Evolutionary conservation across 2,113 vertebrate genomes (phyloP).

Genomic region (Lycaon pictus): DNA sequence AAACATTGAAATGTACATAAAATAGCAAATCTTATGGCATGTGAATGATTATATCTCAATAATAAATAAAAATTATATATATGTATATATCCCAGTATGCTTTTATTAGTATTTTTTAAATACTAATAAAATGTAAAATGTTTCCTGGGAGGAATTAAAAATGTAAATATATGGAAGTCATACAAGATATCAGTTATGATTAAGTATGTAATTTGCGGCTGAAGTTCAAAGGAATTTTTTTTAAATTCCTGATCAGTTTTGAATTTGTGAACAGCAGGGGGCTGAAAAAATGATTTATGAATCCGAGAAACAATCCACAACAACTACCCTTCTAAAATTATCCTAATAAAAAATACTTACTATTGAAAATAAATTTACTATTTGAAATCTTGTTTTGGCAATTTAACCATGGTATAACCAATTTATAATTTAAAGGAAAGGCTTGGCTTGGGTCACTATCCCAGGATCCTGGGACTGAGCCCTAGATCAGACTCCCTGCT

Average conservation of each 20-base stretch:
- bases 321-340: conserved; percentile 24
- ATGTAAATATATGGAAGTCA: neutral
- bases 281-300: conserved; percentile 57
- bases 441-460: neutral
- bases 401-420: neutral
- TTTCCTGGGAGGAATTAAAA: neutral
- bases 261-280: neutral
- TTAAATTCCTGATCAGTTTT: conserved; percentile 1
- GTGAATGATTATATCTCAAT: neutral
- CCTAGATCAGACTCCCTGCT: no score
- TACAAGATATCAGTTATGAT: neutral
- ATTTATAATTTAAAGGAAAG: neutral
- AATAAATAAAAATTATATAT: neutral
- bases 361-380: conserved; percentile 21
- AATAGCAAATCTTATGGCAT: neutral
- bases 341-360: neutral
- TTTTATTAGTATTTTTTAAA: conserved; percentile 40
- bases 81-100: neutral
- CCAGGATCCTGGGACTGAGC: no score
- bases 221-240: conserved; percentile 53
- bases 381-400: conserved; percentile 9
- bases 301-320: neutral
- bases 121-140: conserved; percentile 15
- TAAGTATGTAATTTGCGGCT: neutral
- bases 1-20: neutral